These are phyloP conservation scores for Polylopha cassiicola DNA, from an alignment of 2,888 invertebrate species.

Conservation along the genomic window DNA sequence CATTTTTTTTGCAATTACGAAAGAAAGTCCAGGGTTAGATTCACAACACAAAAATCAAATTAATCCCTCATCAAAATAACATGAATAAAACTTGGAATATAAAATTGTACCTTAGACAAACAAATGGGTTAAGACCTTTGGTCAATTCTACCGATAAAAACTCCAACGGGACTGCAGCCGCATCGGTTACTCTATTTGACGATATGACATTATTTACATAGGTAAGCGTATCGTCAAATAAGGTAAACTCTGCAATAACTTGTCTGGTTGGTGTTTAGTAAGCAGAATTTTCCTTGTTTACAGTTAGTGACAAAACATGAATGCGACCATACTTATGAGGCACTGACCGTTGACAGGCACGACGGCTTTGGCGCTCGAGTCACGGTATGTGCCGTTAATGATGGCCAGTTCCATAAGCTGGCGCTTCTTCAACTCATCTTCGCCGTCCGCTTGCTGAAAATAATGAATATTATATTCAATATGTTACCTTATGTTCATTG, in stretches of 20 bases:
- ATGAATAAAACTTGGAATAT: too few relatives aligned
- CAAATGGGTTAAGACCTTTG: too few relatives aligned
- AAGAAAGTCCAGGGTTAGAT: too few relatives aligned
- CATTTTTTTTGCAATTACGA: too few relatives aligned
- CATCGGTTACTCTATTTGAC: too few relatives aligned
- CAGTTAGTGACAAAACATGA: conserved; percentile 72
- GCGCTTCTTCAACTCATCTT: conserved; percentile 99
- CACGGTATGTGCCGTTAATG: conserved; percentile 99
- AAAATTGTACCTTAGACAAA: too few relatives aligned
- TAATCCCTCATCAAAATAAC: too few relatives aligned
- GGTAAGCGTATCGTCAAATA: conserved; percentile 1
- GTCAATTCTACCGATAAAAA: too few relatives aligned
- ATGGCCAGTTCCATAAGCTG: conserved; percentile 99
- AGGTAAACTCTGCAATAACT: neutral
- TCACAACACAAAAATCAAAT: too few relatives aligned
- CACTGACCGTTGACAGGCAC: conserved; percentile 87
- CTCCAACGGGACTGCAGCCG: too few relatives aligned
- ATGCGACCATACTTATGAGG: conserved; percentile 74
- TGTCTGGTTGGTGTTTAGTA: conserved; percentile 21
- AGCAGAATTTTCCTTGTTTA: conserved; percentile 29
- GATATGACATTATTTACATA: too few relatives aligned
- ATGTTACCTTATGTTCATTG: too few relatives aligned
- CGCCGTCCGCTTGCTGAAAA: conserved; percentile 96
- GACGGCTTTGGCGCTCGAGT: conserved; percentile 93
- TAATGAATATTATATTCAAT: conserved; percentile 9